A percentile compares a stretch with the other conserved stretches of the same genome.
Evolutionary conservation across 2,113 vertebrate species (phyloP).

Genomic region (Stegostoma tigrinum): DNA sequence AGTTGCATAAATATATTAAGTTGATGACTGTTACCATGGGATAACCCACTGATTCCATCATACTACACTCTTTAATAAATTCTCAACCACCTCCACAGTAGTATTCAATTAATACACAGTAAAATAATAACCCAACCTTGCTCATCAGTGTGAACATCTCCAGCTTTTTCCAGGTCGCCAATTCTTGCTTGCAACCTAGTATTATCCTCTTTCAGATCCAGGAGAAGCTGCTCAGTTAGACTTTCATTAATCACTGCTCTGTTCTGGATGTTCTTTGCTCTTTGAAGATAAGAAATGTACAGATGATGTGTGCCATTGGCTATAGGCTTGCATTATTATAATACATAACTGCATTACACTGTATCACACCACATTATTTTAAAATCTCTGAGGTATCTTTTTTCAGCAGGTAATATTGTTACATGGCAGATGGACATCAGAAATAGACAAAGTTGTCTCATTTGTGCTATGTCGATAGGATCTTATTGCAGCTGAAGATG

Average conservation of each 20-base stretch:
- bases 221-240: background rate
- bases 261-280: slow-evolving; percentile 26
- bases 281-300: background rate
- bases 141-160: slow-evolving; percentile 2
- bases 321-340: background rate
- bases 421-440: background rate
- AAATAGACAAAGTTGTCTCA: too few species aligned
- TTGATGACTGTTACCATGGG: background rate
- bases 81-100: background rate
- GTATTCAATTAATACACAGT: background rate
- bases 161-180: slow-evolving; percentile 11
- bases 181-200: slow-evolving; percentile 19
- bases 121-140: slow-evolving; percentile 19
- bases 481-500: background rate
- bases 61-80: background rate
- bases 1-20: background rate
- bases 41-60: background rate
- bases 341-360: background rate
- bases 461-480: background rate
- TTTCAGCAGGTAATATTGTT: slow-evolving; percentile 13
- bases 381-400: slow-evolving; percentile 1
- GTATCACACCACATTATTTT: background rate
- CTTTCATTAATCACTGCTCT: slow-evolving; percentile 33
- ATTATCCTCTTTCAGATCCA: slow-evolving; percentile 31
- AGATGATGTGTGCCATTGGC: background rate